These are phyloP conservation scores for Choristoneura fumiferana DNA, from an alignment of 1,140 invertebrate genomes.

Conservation along the genomic window DNA sequence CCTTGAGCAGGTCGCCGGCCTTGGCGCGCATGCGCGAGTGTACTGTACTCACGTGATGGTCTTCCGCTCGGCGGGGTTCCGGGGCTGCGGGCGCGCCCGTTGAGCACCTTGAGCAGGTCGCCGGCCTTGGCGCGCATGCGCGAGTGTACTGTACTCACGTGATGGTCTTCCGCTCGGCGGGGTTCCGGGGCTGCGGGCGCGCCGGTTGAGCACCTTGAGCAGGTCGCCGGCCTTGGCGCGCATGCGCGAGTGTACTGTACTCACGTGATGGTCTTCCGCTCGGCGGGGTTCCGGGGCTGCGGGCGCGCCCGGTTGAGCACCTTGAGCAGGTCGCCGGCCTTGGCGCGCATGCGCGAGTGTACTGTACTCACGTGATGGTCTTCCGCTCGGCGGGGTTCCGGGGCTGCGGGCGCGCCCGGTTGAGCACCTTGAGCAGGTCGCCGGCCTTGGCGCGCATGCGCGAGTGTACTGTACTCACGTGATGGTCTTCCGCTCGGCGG, in stretches of 20 bases:
- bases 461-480: slow-evolving; percentile 98
- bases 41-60: slow-evolving; percentile 96
- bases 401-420: slow-evolving; percentile 94
- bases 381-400: slow-evolving; percentile 93
- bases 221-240: slow-evolving; percentile 99
- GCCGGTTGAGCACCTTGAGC: slow-evolving; percentile 99
- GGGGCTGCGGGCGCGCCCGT: slow-evolving; percentile 95
- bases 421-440: slow-evolving; percentile 99
- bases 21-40: no score
- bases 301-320: slow-evolving; percentile 98
- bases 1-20: slow-evolving; percentile 89
- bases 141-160: slow-evolving; percentile 98
- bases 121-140: slow-evolving; percentile 99
- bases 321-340: slow-evolving; percentile 99
- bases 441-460: slow-evolving; percentile 99
- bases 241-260: slow-evolving; percentile 99
- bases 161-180: slow-evolving; percentile 96
- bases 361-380: slow-evolving; percentile 97
- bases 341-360: slow-evolving; percentile 99
- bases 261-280: slow-evolving; percentile 97
- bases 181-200: slow-evolving; percentile 91
- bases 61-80: slow-evolving; percentile 93
- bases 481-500: slow-evolving; percentile 96
- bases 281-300: slow-evolving; percentile 88
- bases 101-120: slow-evolving; percentile 98